Conservation (phyloP, 2,888 invertebrate genomes). For the Stenodema calcarata region DNA sequence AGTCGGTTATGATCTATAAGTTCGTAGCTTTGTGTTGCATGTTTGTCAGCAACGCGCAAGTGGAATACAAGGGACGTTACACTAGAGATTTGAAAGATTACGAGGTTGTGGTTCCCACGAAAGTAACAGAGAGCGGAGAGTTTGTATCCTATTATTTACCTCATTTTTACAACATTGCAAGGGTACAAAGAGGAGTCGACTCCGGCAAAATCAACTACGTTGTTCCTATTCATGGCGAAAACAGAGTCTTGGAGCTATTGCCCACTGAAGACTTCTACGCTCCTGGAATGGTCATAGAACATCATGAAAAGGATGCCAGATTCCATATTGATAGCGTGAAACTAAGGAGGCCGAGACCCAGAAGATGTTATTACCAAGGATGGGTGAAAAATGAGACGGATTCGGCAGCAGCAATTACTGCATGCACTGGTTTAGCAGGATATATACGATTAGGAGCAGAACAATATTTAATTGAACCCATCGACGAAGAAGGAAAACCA, state of each 20-base stretch:
- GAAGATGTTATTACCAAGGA: conserved; percentile 63
- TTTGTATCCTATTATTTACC: conserved; percentile 61
- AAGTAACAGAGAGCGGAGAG: conserved; percentile 60
- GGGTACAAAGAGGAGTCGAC: conserved; percentile 52
- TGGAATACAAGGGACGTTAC: not conserved
- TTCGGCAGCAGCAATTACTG: conserved; percentile 62
- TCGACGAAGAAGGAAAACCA: conserved; percentile 50
- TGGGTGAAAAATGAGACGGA: conserved; percentile 60
- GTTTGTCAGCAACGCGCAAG: not conserved
- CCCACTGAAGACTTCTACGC: conserved; percentile 61
- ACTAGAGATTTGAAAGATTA: conserved; percentile 17
- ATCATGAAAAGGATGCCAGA: conserved; percentile 49
- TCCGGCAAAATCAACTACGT: conserved; percentile 60
- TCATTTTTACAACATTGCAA: conserved; percentile 59
- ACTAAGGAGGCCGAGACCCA: conserved; percentile 58
- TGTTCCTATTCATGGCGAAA: conserved; percentile 60
- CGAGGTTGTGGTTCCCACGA: conserved; percentile 61
- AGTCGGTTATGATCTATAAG: not conserved
- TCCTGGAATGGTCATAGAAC: conserved; percentile 61
- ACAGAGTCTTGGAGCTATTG: conserved; percentile 61
- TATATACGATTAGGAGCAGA: not conserved
- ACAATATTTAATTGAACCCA: not conserved
- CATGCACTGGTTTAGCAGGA: conserved; percentile 61
- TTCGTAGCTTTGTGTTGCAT: not conserved
- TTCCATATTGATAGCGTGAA: conserved; percentile 54